These are phyloP conservation scores for Distichodus sexfasciatus DNA, from an alignment of 2,797 vertebrate species.

Conservation along the genomic window DNA sequence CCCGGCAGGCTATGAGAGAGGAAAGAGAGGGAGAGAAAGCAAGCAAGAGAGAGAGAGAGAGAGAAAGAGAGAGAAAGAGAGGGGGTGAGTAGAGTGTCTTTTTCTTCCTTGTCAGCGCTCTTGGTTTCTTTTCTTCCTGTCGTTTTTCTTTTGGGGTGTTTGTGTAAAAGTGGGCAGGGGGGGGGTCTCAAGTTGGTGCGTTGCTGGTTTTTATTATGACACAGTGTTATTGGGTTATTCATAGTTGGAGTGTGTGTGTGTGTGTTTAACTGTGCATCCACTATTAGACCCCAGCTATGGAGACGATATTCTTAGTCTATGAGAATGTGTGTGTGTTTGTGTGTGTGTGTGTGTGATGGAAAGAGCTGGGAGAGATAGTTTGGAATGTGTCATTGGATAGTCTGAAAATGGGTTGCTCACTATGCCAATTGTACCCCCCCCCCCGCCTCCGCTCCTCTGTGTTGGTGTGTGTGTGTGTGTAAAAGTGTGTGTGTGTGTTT, in stretches of 20 bases:
- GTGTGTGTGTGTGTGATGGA: slow-evolving; percentile 27
- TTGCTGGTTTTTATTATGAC: neutral
- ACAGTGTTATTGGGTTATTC: slow-evolving; percentile 22
- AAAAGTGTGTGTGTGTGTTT: slow-evolving; percentile 15
- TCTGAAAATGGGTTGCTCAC: slow-evolving; percentile 39
- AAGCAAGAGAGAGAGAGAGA: slow-evolving; percentile 22
- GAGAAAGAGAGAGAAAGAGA: slow-evolving; percentile 29
- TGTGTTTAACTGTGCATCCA: slow-evolving; percentile 25
- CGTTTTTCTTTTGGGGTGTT: slow-evolving; percentile 12
- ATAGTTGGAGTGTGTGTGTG: slow-evolving; percentile 4
- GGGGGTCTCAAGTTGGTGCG: slow-evolving; percentile 17
- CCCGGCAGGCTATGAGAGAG: too few relatives aligned
- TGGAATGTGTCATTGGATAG: slow-evolving; percentile 52
- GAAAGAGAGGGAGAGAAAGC: slow-evolving; percentile 37
- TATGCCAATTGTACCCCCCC: slow-evolving; percentile 24
- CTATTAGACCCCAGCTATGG: slow-evolving; percentile 29
- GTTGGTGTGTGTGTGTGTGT: slow-evolving; percentile 5
- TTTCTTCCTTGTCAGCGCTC: slow-evolving; percentile 39
- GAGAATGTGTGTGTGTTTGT: slow-evolving; percentile 15
- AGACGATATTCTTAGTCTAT: slow-evolving; percentile 43
- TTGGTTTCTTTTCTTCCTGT: slow-evolving; percentile 6
- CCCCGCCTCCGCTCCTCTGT: neutral
- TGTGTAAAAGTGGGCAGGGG: neutral
- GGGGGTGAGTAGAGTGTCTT: slow-evolving; percentile 52
- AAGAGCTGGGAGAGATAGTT: slow-evolving; percentile 29